Conservation (phyloP, 2,888 invertebrate species). For the Drosophila nr. perissopoda region DNA sequence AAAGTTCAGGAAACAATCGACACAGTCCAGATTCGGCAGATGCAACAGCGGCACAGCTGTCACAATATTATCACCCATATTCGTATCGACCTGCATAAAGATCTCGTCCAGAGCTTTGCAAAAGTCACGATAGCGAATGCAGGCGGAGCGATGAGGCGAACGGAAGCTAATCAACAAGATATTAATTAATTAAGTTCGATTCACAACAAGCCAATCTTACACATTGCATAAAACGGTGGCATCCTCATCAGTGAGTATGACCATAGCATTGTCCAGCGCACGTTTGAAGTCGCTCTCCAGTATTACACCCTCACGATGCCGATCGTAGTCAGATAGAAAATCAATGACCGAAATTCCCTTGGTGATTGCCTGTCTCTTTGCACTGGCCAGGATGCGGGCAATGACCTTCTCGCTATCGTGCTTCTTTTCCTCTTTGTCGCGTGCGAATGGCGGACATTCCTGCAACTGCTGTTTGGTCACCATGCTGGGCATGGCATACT, state of each 20-base stretch:
- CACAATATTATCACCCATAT: slow-evolving; percentile 89
- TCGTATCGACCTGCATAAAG: slow-evolving; percentile 88
- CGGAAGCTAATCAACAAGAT: slow-evolving; percentile 88
- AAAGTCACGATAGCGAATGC: slow-evolving; percentile 89
- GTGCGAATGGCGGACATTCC: slow-evolving; percentile 57
- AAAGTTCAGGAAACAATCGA: slow-evolving; percentile 89
- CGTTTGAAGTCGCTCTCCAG: slow-evolving; percentile 89
- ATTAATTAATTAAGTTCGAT: background rate
- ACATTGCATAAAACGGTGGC: slow-evolving; percentile 90
- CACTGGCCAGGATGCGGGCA: slow-evolving; percentile 89
- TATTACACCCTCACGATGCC: slow-evolving; percentile 87
- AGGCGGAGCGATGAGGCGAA: slow-evolving; percentile 87
- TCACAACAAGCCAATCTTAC: slow-evolving; percentile 85
- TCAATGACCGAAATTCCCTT: slow-evolving; percentile 88
- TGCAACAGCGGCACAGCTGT: slow-evolving; percentile 89
- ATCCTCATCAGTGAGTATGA: slow-evolving; percentile 89
- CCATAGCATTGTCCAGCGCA: slow-evolving; percentile 88
- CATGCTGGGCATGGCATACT: slow-evolving; percentile 82
- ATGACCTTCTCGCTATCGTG: slow-evolving; percentile 86
- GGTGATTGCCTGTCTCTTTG: slow-evolving; percentile 89
- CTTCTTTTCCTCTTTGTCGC: slow-evolving; percentile 86
- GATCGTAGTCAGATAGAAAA: slow-evolving; percentile 89
- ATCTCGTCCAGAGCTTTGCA: slow-evolving; percentile 89
- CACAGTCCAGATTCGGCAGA: slow-evolving; percentile 88
- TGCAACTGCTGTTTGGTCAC: slow-evolving; percentile 48